Evolutionary conservation across 2,888 invertebrate species (phyloP).

Genomic region (Heliconius sara): DNA sequence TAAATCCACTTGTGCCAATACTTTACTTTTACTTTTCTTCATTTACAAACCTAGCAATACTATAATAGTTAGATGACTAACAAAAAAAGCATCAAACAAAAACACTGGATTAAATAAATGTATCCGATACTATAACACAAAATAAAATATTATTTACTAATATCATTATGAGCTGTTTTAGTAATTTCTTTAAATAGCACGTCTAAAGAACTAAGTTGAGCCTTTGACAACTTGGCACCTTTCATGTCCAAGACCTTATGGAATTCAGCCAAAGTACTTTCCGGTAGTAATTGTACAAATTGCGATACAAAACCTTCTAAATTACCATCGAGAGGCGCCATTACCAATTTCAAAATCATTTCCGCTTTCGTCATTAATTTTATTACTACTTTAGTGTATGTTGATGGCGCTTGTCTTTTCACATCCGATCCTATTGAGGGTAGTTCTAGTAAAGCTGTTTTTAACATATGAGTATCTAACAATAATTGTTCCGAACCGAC

Average conservation of each 20-base stretch:
- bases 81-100: background rate
- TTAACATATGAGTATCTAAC: slow-evolving; percentile 96
- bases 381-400: slow-evolving; percentile 92
- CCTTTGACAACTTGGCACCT: slow-evolving; percentile 83
- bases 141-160: too few species aligned
- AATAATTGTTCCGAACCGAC: slow-evolving; percentile 97
- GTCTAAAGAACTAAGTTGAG: slow-evolving; percentile 65
- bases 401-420: slow-evolving; percentile 93
- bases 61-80: background rate
- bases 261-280: slow-evolving; percentile 94
- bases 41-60: background rate
- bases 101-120: background rate
- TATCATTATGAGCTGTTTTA: slow-evolving; percentile 51
- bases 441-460: slow-evolving; percentile 95
- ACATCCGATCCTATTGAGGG: slow-evolving; percentile 96
- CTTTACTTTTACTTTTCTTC: background rate
- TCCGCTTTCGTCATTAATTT: slow-evolving; percentile 98
- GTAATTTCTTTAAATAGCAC: slow-evolving; percentile 63
- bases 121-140: background rate
- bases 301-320: slow-evolving; percentile 93
- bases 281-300: slow-evolving; percentile 94
- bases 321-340: slow-evolving; percentile 92
- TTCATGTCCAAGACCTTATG: slow-evolving; percentile 98
- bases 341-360: slow-evolving; percentile 99
- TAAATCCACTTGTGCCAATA: background rate